Evolutionary conservation across 2,797 vertebrate species (phyloP), one percentile per base, ranked within the genome.

Genomic region (Thaleichthys pacificus): DNA sequence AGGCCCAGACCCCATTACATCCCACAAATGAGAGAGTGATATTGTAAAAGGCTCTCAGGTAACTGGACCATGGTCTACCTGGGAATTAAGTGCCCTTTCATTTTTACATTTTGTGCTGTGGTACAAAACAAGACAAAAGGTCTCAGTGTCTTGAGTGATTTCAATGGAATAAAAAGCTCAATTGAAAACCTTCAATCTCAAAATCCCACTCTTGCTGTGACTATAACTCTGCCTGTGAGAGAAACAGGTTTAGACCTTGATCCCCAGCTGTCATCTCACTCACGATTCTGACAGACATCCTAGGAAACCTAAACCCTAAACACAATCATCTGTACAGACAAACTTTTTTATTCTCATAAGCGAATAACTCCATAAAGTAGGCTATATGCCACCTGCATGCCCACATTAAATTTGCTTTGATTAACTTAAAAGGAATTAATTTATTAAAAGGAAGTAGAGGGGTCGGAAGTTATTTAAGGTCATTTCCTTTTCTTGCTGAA

Each of bases 41-140:
- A 89, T 70, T 85, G 83, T 88, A 85, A 86, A 86, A 93, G 90
- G 90, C 89, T 90, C 83, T 93, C 90, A 81, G 77, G 83, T 84
- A 84, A 90, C 83, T 81, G 80, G 82, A 87, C 89, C 89, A 79
- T 86, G 89, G 83, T 84, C 82, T 88, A 84, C 84, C 80, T 81
- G 78, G 62, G 76, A 87, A 84, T 89, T 86, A 83, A 78, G 83
- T 87, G 87, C 85, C 84, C 82, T 74, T 75, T 76, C 77, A n/a
- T 74, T 84, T 87, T 82, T 88, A 78, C 80, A 81, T 86, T 75
- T 81, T 88, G 84, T 90, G 86, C 83, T 76, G 74, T 69, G 75
- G 79, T 76, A 87, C 85, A 86, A 91, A 87, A 90, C 87, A 86
- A 88, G 85, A 89, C 81, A 88, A 85, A 19, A 86, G 74, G 73